Conservation (phyloP, 2,797 vertebrate species). For the Sebastes nivosus region DNA sequence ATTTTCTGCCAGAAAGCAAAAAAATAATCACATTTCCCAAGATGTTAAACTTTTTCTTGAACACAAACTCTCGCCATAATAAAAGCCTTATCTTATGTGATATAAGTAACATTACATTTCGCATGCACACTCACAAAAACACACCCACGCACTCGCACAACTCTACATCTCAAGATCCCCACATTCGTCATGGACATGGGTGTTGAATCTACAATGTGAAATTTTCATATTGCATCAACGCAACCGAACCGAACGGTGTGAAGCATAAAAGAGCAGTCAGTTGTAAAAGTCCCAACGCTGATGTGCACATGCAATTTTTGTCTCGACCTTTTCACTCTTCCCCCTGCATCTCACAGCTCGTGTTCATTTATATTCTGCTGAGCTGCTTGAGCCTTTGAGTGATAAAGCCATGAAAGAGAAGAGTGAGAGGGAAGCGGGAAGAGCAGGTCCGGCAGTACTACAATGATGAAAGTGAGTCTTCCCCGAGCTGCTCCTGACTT, state of each 20-base stretch:
- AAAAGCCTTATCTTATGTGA: not conserved
- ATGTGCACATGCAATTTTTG: slow-evolving; percentile 46
- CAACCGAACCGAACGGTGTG: not conserved
- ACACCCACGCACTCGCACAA: not conserved
- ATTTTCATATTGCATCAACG: slow-evolving; percentile 43
- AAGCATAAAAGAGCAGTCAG: slow-evolving; percentile 33
- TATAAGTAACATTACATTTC: not conserved
- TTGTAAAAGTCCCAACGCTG: slow-evolving; percentile 32
- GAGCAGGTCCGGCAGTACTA: slow-evolving; percentile 62
- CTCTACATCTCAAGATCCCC: slow-evolving; percentile 7
- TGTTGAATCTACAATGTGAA: slow-evolving; percentile 45
- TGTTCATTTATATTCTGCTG: slow-evolving; percentile 75
- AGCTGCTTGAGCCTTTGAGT: slow-evolving; percentile 70
- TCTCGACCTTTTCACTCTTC: slow-evolving; percentile 38
- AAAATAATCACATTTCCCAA: not conserved
- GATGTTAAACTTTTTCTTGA: not conserved
- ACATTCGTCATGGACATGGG: slow-evolving; percentile 23
- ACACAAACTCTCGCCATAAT: not conserved
- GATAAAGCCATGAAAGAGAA: slow-evolving; percentile 71
- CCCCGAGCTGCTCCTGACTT: slow-evolving; percentile 72
- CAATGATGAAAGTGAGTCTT: slow-evolving; percentile 75
- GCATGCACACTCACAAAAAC: not conserved
- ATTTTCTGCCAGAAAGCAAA: not conserved
- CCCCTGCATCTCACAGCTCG: slow-evolving; percentile 29
- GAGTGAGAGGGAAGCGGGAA: slow-evolving; percentile 35